phyloP scores from a whole-genome alignment of 2,797 vertebrate genomes.

The Malacoctenus gilli region DNA sequence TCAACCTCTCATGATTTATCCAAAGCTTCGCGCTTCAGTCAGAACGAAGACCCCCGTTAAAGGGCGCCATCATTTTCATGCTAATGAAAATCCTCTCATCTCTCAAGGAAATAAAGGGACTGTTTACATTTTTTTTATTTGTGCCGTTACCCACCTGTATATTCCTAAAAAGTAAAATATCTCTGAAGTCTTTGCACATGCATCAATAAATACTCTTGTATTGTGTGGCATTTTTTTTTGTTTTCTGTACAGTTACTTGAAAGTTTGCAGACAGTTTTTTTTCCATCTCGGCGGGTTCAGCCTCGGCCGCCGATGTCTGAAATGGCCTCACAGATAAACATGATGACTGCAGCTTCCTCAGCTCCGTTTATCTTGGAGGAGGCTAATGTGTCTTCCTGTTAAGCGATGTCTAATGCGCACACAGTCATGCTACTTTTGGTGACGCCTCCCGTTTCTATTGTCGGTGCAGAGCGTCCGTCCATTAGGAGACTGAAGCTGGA shows the following conservation, averaged over 20 bases:
- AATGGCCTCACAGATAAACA: constrained; percentile 43
- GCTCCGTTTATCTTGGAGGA: constrained; percentile 61
- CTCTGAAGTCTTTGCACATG: constrained; percentile 48
- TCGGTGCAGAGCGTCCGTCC: too few species aligned
- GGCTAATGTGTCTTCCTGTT: constrained; percentile 48
- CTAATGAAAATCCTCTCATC: background rate
- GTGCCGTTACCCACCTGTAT: constrained; percentile 41
- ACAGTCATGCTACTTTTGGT: constrained; percentile 35
- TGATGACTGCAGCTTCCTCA: constrained; percentile 41
- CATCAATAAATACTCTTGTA: constrained; percentile 71
- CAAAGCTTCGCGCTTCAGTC: too few species aligned
- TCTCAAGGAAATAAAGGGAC: constrained; percentile 23
- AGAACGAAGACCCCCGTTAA: too few species aligned
- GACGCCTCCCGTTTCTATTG: too few species aligned
- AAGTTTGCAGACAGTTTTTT: constrained; percentile 46
- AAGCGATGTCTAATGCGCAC: constrained; percentile 38
- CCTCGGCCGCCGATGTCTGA: constrained; percentile 31
- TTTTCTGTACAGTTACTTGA: constrained; percentile 29
- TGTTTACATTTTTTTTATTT: constrained; percentile 56
- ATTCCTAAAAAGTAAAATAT: constrained; percentile 35
- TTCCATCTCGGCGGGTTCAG: constrained; percentile 47
- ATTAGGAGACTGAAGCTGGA: too few species aligned
- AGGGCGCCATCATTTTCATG: background rate
- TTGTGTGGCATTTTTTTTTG: constrained; percentile 39
- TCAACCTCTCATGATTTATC: too few species aligned